Conservation (phyloP, 2,888 invertebrate genomes). For the Cordilura impudica region DNA sequence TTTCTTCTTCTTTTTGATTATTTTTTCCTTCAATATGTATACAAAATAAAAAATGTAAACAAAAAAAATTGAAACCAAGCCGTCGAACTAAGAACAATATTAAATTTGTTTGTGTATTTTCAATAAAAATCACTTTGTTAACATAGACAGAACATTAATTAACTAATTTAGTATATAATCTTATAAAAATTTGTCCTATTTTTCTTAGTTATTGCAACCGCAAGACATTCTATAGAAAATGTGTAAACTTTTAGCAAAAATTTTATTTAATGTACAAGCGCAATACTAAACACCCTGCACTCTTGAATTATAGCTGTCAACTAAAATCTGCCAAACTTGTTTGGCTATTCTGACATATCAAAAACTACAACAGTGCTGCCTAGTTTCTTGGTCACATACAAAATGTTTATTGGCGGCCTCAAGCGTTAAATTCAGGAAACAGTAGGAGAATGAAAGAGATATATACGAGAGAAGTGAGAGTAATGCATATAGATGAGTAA, state of each 20-base stretch:
- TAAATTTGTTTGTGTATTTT: neutral
- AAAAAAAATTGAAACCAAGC: constrained; percentile 31
- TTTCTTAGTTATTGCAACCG: neutral
- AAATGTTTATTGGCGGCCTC: constrained; percentile 42
- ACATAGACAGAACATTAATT: neutral
- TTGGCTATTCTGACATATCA: constrained; percentile 64
- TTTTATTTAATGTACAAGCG: constrained; percentile 59
- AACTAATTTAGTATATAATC: neutral
- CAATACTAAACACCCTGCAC: constrained; percentile 64
- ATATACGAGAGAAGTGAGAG: neutral
- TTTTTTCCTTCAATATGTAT: constrained; percentile 27
- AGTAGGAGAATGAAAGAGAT: neutral
- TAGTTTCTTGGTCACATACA: neutral
- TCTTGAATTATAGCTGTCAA: constrained; percentile 68
- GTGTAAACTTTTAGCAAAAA: constrained; percentile 24
- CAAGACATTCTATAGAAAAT: constrained; percentile 24
- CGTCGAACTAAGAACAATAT: neutral
- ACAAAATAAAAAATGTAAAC: constrained; percentile 42
- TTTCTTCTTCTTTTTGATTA: constrained; percentile 33
- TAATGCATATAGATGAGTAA: neutral
- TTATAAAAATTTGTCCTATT: neutral
- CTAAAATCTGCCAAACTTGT: constrained; percentile 66
- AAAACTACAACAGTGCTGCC: constrained; percentile 39
- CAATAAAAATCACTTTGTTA: neutral
- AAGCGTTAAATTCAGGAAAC: neutral